phyloP scores from a whole-genome alignment of 2,113 vertebrate species.

The Pseudonaja textilis region DNA sequence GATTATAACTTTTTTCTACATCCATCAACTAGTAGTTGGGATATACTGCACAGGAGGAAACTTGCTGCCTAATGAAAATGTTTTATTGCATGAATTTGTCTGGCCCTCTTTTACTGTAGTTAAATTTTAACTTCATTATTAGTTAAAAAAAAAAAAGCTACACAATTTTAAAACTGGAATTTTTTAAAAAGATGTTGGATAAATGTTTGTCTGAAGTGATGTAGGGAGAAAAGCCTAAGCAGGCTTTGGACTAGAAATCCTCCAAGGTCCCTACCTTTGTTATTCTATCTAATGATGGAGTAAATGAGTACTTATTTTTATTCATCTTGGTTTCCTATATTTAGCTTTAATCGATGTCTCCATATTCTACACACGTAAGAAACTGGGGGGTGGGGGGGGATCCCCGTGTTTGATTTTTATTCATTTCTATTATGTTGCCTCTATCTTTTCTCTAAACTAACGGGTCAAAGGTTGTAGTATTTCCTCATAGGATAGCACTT shows the following conservation, averaged over 20 bases:
- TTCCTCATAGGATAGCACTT: neutral
- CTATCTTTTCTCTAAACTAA: neutral
- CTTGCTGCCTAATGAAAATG: neutral
- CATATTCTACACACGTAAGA: neutral
- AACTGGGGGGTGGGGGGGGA: neutral
- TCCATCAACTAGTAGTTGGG: neutral
- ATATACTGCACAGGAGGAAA: neutral
- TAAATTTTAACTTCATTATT: neutral
- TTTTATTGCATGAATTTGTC: neutral
- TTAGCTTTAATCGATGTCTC: neutral
- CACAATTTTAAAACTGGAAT: no score
- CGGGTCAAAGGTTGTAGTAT: neutral
- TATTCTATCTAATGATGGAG: neutral
- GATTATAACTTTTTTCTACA: neutral
- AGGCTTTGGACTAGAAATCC: no score
- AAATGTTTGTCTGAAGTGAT: no score
- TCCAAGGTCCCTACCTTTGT: no score
- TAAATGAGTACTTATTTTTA: neutral
- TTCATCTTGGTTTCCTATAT: neutral
- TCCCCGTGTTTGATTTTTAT: neutral
- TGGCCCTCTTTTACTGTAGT: neutral
- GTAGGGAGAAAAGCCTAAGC: no score
- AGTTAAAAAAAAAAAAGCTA: no score
- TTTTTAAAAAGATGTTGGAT: no score
- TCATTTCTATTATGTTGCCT: neutral